A percentile compares a stretch with the other conserved stretches of the same genome.
Conservation (phyloP, 2,888 invertebrate genomes). For the Parelbella ahira region DNA sequence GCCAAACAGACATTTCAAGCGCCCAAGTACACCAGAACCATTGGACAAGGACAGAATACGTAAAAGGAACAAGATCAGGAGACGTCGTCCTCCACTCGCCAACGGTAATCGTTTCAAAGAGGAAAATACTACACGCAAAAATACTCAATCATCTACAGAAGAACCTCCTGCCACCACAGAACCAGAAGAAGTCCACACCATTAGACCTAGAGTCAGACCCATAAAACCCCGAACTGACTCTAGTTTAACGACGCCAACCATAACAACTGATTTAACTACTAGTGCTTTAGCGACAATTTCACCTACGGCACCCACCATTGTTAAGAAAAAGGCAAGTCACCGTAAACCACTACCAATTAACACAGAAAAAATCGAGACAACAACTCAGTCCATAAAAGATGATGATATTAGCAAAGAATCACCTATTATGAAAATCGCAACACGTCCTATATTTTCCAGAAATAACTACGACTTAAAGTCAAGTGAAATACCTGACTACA, state of each 20-base stretch:
- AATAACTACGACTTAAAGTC: slow-evolving; percentile 49
- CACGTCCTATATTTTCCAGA: slow-evolving; percentile 51
- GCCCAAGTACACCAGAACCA: slow-evolving; percentile 49
- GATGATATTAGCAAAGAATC: slow-evolving; percentile 61
- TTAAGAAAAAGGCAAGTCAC: slow-evolving; percentile 61
- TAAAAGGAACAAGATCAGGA: slow-evolving; percentile 69
- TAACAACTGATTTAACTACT: slow-evolving; percentile 67
- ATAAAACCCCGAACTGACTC: slow-evolving; percentile 50
- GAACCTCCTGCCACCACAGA: slow-evolving; percentile 40
- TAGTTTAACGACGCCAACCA: slow-evolving; percentile 64
- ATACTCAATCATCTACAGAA: slow-evolving; percentile 43
- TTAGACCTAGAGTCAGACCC: slow-evolving; percentile 61
- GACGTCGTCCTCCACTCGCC: slow-evolving; percentile 63
- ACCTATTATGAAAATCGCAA: slow-evolving; percentile 76
- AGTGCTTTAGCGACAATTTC: slow-evolving; percentile 70
- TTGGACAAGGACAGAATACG: slow-evolving; percentile 61
- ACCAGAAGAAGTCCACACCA: slow-evolving; percentile 56
- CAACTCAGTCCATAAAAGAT: slow-evolving; percentile 48
- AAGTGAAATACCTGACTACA: slow-evolving; percentile 62
- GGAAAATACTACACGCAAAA: slow-evolving; percentile 45
- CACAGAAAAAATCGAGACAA: slow-evolving; percentile 55
- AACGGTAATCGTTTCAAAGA: slow-evolving; percentile 51
- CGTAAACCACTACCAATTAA: slow-evolving; percentile 57
- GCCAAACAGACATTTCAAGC: slow-evolving; percentile 69
- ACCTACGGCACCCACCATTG: slow-evolving; percentile 64